A percentile compares a stretch with the other conserved stretches of the same genome.
Evolutionary conservation across 2,888 invertebrate species (phyloP).

Genomic region (Chaetoderma sp.): DNA sequence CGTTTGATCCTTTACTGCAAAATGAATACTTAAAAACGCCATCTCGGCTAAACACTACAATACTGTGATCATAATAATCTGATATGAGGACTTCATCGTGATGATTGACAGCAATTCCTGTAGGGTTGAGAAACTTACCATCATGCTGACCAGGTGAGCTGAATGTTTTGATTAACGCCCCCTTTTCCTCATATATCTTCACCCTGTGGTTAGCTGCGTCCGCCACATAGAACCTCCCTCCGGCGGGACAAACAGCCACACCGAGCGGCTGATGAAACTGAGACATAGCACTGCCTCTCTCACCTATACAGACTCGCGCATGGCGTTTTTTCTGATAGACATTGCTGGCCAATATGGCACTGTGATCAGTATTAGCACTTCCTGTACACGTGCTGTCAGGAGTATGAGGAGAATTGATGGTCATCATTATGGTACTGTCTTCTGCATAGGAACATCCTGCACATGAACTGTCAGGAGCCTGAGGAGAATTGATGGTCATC

Average conservation of each 20-base stretch:
- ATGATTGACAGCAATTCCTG: constrained; percentile 95
- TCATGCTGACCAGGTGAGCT: constrained; percentile 95
- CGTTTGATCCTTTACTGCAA: constrained; percentile 93
- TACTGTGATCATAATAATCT: constrained; percentile 93
- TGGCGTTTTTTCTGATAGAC: constrained; percentile 60
- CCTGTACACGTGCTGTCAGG: no score
- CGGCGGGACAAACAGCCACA: constrained; percentile 91
- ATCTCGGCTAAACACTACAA: constrained; percentile 90
- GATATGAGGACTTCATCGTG: constrained; percentile 97
- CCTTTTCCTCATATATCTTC: constrained; percentile 89
- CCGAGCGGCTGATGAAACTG: constrained; percentile 99
- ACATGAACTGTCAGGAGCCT: no score
- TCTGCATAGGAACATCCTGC: no score
- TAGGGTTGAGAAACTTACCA: constrained; percentile 97
- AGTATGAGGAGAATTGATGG: no score
- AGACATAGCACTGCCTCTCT: constrained; percentile 98
- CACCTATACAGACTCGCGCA: constrained; percentile 78
- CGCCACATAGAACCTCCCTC: constrained; percentile 92
- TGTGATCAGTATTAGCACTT: no score
- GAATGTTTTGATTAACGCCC: constrained; percentile 90
- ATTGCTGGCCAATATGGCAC: no score
- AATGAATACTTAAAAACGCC: constrained; percentile 92
- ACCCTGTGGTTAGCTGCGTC: constrained; percentile 99
- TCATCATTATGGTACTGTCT: no score
- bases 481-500: no score